phyloP scores from a whole-genome alignment of 2,113 vertebrate species.

The Gallinago paraguaiae region DNA sequence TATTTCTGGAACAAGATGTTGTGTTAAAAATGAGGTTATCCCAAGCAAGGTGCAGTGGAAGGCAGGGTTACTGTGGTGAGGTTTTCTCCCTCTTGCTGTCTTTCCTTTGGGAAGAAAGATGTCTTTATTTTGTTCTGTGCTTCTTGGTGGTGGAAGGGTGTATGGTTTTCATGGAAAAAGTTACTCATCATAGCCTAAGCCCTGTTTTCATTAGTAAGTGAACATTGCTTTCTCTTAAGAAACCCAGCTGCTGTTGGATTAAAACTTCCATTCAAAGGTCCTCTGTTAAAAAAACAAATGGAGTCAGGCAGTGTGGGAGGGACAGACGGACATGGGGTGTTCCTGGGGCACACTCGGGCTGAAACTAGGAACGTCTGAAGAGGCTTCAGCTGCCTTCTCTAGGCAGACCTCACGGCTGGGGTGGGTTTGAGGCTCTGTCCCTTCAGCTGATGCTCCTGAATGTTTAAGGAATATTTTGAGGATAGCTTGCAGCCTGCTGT shows the following conservation, averaged over 20 bases:
- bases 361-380: not conserved
- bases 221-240: not conserved
- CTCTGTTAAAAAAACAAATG: not conserved
- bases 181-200: not conserved
- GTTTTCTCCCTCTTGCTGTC: not conserved
- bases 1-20: not conserved
- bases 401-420: not conserved
- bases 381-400: not conserved
- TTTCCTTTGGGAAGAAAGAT: conserved; percentile 17
- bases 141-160: not conserved
- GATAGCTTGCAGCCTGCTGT: not conserved
- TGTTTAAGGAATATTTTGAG: not conserved
- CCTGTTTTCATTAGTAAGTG: conserved; percentile 46
- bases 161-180: conserved; percentile 46
- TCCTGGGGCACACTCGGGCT: accelerated
- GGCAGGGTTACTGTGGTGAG: not conserved
- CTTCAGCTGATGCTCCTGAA: not conserved
- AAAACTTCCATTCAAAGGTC: not conserved
- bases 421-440: not conserved
- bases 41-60: not conserved
- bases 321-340: not conserved
- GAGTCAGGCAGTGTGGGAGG: accelerated
- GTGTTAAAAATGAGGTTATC: not conserved
- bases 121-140: not conserved
- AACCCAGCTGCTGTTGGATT: conserved; percentile 38